These are phyloP conservation scores for Antitype chi DNA, from an alignment of 2,888 invertebrate genomes.

Conservation along the genomic window DNA sequence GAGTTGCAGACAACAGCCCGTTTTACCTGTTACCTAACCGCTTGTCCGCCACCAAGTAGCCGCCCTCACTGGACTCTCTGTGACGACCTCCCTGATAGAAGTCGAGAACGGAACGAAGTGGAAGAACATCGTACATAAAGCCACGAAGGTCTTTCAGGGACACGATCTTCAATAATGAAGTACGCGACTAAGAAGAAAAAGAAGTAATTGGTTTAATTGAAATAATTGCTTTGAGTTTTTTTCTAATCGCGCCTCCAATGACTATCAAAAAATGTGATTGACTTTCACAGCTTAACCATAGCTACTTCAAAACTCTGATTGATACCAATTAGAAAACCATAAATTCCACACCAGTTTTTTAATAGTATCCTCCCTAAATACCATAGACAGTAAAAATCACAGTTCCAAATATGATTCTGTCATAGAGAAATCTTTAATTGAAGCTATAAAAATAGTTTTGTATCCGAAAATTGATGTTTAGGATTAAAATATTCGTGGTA, in stretches of 20 bases:
- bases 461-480: constrained; percentile 21
- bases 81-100: too few species aligned
- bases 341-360: constrained; percentile 28
- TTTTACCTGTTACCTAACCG: too few species aligned
- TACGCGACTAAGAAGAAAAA: too few species aligned
- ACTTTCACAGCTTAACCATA: constrained; percentile 7
- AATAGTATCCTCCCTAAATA: constrained; percentile 25
- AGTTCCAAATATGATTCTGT: constrained; percentile 33
- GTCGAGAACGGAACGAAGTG: too few species aligned
- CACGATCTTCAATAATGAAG: too few species aligned
- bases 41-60: too few species aligned
- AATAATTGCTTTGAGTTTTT: not conserved
- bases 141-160: too few species aligned
- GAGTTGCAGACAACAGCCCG: too few species aligned
- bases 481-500: constrained; percentile 34
- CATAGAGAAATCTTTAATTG: constrained; percentile 56
- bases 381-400: constrained; percentile 33
- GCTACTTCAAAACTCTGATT: constrained; percentile 8
- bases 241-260: not conserved
- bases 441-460: constrained; percentile 49
- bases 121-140: too few species aligned
- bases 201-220: too few species aligned
- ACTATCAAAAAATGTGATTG: constrained; percentile 3
- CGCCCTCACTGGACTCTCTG: too few species aligned
- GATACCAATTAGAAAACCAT: constrained; percentile 38